A percentile compares a stretch with the other conserved stretches of the same genome.
phyloP scores from a whole-genome alignment of 2,113 vertebrate genomes.

The Plectropomus leopardus region DNA sequence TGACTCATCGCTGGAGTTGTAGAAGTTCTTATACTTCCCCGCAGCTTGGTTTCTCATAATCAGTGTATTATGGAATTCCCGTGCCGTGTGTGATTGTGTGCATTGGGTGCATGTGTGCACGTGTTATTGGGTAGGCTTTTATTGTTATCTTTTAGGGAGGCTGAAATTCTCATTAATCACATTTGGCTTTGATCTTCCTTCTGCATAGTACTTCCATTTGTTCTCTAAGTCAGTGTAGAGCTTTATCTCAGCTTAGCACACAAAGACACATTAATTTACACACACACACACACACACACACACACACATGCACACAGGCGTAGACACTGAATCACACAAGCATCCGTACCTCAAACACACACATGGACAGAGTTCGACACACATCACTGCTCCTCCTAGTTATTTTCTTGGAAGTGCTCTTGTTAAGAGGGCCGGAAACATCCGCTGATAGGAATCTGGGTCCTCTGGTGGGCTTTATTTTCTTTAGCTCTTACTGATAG shows the following conservation, averaged over 20 bases:
- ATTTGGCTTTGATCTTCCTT: constrained; percentile 76
- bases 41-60: constrained; percentile 63
- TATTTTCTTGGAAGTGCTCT: constrained; percentile 81
- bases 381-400: constrained; percentile 70
- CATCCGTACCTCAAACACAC: constrained; percentile 18
- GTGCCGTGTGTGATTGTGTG: constrained; percentile 37
- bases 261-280: constrained; percentile 66
- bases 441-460: constrained; percentile 79
- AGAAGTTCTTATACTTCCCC: constrained; percentile 61
- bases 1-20: constrained; percentile 75
- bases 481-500: constrained; percentile 73
- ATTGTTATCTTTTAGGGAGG: constrained; percentile 70
- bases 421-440: constrained; percentile 79
- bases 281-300: constrained; percentile 38
- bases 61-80: constrained; percentile 53
- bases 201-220: constrained; percentile 74
- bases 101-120: constrained; percentile 14
- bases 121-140: constrained; percentile 42
- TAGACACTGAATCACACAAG: constrained; percentile 35
- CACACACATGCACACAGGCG: constrained; percentile 20
- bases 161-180: constrained; percentile 77
- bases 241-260: constrained; percentile 71
- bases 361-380: constrained; percentile 47
- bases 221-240: constrained; percentile 59
- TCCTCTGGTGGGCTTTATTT: constrained; percentile 78